These are phyloP conservation scores for Brachystomella parvula DNA, from an alignment of 1,140 invertebrate genomes.

Conservation along the genomic window DNA sequence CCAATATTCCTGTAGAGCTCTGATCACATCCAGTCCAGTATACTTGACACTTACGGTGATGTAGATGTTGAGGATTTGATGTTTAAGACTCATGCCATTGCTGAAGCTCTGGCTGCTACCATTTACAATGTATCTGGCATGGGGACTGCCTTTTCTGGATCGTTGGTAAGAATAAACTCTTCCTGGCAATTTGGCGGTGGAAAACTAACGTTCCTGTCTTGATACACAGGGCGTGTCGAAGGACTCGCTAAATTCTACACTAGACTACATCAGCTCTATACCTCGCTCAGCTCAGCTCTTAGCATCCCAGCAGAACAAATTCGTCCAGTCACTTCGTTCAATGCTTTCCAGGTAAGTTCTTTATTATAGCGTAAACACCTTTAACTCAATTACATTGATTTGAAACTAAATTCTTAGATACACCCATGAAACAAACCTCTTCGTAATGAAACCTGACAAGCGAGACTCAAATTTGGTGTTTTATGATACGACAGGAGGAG, in stretches of 20 bases:
- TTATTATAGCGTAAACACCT: conserved; percentile 8
- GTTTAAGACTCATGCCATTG: conserved; percentile 65
- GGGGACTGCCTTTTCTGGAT: conserved; percentile 39
- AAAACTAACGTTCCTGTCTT: conserved; percentile 4
- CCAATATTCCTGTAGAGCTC: no score
- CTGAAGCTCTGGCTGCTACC: conserved; percentile 72
- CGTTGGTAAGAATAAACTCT: conserved; percentile 23
- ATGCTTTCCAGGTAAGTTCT: conserved; percentile 38
- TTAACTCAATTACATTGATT: neutral
- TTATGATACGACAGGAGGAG: conserved; percentile 69
- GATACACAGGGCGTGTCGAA: conserved; percentile 58
- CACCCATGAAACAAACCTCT: conserved; percentile 63
- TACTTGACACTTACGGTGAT: conserved; percentile 54
- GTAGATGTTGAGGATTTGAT: conserved; percentile 55
- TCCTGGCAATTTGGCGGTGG: neutral
- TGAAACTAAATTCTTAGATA: conserved; percentile 50
- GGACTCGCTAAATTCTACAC: conserved; percentile 61
- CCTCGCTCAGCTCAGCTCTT: conserved; percentile 66
- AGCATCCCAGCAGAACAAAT: conserved; percentile 54
- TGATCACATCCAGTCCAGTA: conserved; percentile 47
- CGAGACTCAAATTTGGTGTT: conserved; percentile 89
- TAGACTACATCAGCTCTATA: conserved; percentile 61
- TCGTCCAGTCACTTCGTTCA: conserved; percentile 60
- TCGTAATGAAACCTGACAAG: conserved; percentile 62
- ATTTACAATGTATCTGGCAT: conserved; percentile 68